These are phyloP conservation scores for Meriones psammophilus DNA, from an alignment of 2,797 vertebrate genomes.

Conservation along the genomic window DNA sequence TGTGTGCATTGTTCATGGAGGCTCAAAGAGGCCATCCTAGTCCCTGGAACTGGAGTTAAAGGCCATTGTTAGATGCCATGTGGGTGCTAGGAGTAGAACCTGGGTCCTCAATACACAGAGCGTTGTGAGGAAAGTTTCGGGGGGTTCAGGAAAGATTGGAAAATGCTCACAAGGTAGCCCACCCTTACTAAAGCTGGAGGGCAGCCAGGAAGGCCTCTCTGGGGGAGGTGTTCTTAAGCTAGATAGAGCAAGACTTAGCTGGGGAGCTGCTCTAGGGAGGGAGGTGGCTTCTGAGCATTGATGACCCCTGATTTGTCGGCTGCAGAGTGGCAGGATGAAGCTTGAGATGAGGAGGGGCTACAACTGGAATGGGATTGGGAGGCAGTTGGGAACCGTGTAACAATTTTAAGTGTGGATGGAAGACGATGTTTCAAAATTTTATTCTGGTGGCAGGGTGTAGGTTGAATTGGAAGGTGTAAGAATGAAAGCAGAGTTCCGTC, in stretches of 20 bases:
- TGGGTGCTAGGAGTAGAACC: background rate
- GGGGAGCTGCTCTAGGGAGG: background rate
- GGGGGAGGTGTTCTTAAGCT: slow-evolving; percentile 2
- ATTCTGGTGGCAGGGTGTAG: background rate
- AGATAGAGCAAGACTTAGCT: background rate
- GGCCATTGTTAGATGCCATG: background rate
- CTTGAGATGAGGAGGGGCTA: background rate
- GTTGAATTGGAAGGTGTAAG: slow-evolving; percentile 8
- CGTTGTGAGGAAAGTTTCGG: background rate
- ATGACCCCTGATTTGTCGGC: background rate
- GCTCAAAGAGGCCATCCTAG: background rate
- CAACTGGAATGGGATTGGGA: slow-evolving; percentile 35
- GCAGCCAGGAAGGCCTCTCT: background rate
- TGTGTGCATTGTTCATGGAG: background rate
- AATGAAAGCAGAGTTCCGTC: slow-evolving; percentile 19
- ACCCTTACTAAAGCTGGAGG: background rate
- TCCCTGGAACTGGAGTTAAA: background rate
- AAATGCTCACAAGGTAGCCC: background rate
- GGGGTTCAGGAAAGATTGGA: background rate
- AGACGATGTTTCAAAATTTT: slow-evolving; percentile 45
- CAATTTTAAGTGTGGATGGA: slow-evolving; percentile 58
- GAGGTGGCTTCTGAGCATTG: background rate
- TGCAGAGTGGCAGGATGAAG: background rate
- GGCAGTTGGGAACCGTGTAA: slow-evolving; percentile 43
- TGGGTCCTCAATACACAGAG: slow-evolving; percentile 2